Percentiles rank a stretch among this genome's conserved stretches.
Conservation (phyloP, 1,140 invertebrate genomes). For the Drosophila pectinifera region DNA sequence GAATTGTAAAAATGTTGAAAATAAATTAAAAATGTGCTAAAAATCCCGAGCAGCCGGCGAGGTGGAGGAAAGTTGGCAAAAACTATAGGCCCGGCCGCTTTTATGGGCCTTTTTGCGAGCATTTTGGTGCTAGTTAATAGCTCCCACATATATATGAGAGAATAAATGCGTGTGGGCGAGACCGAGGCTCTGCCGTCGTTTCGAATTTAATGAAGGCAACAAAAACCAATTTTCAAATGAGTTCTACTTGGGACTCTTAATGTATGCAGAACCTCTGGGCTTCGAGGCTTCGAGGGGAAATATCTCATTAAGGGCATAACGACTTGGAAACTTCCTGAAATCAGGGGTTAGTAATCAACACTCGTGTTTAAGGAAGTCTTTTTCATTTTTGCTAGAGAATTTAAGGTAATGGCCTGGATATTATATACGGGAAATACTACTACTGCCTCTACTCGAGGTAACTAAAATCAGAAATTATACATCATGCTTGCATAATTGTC, state of each 20-base stretch:
- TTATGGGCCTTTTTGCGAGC: constrained; percentile 52
- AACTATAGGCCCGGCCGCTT: constrained; percentile 36
- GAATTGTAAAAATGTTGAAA: constrained; percentile 81
- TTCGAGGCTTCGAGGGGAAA: background rate
- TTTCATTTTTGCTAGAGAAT: background rate
- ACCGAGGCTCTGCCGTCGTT: constrained; percentile 22
- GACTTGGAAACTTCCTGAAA: constrained; percentile 1
- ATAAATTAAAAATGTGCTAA: constrained; percentile 81
- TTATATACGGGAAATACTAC: background rate
- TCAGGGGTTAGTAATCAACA: background rate
- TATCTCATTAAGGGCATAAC: background rate
- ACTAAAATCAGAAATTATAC: background rate
- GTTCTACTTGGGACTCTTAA: background rate
- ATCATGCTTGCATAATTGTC: background rate
- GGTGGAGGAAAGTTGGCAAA: constrained; percentile 1
- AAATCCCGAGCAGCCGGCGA: constrained; percentile 54
- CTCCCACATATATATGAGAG: constrained; percentile 18
- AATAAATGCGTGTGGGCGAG: constrained; percentile 46
- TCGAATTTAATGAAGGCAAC: constrained; percentile 42
- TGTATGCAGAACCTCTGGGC: background rate
- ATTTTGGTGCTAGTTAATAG: constrained; percentile 68
- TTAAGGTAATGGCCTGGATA: constrained; percentile 1
- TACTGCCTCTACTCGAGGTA: background rate
- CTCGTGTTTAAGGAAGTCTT: background rate
- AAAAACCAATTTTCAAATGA: constrained; percentile 38